Evolutionary conservation across 2,797 vertebrate genomes (phyloP).

Genomic region (Harpagifer antarcticus): DNA sequence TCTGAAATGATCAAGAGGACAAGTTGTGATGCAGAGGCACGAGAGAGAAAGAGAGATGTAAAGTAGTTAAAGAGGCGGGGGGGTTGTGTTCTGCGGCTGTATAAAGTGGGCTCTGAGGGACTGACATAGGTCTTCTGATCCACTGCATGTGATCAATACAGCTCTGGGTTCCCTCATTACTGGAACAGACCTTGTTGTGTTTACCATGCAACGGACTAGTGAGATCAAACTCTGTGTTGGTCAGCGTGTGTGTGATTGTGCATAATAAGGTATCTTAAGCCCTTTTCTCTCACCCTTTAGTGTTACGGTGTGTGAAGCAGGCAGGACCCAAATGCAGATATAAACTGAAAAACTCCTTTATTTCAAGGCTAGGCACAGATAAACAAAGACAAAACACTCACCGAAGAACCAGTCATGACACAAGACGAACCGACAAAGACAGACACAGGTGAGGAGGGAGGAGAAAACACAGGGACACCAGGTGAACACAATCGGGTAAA

Average conservation of each 20-base stretch:
- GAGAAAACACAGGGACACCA: too few species aligned
- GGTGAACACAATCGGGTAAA: too few species aligned
- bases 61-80: constrained; percentile 65
- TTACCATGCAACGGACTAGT: constrained; percentile 65
- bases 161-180: constrained; percentile 77
- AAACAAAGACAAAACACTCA: too few species aligned
- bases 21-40: constrained; percentile 34
- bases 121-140: constrained; percentile 78
- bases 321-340: too few species aligned
- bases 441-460: too few species aligned
- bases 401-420: too few species aligned
- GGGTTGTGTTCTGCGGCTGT: constrained; percentile 45
- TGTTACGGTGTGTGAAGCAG: too few species aligned
- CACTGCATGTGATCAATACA: constrained; percentile 80
- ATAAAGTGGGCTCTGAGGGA: constrained; percentile 81
- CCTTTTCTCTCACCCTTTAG: neutral
- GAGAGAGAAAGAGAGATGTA: constrained; percentile 38
- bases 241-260: constrained; percentile 25
- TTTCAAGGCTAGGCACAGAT: too few species aligned
- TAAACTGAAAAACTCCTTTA: too few species aligned
- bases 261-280: constrained; percentile 18
- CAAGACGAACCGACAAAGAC: too few species aligned
- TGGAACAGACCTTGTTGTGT: constrained; percentile 71
- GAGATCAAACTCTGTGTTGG: constrained; percentile 49
- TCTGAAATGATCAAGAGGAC: constrained; percentile 52